Conservation (phyloP, 2,888 invertebrate genomes). For the Lamellibrachia satsuma region DNA sequence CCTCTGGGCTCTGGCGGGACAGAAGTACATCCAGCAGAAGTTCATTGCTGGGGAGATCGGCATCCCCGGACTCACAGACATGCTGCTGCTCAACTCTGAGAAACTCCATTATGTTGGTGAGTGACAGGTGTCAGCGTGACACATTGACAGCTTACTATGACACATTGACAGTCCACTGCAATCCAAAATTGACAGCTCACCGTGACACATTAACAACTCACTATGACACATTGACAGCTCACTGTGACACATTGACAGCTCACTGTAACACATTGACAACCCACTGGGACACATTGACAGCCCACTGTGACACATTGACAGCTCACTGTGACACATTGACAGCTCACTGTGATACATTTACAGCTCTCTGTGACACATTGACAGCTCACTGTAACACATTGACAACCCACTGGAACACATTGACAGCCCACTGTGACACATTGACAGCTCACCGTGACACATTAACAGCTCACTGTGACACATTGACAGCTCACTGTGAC, state of each 20-base stretch:
- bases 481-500: too few species aligned
- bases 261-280: too few species aligned
- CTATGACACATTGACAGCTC: background rate
- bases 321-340: too few species aligned
- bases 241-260: too few species aligned
- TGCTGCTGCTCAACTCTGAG: constrained; percentile 63
- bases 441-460: background rate
- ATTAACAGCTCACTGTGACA: background rate
- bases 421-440: background rate
- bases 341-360: too few species aligned
- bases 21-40: constrained; percentile 62
- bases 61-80: constrained; percentile 62
- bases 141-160: background rate
- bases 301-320: background rate
- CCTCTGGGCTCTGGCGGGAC: constrained; percentile 64
- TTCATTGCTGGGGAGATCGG: constrained; percentile 62
- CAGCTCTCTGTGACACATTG: too few species aligned
- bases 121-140: constrained; percentile 31
- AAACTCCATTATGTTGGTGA: constrained; percentile 65
- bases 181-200: background rate
- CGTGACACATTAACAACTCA: background rate
- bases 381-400: too few species aligned
- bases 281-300: background rate
- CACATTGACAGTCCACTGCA: background rate
- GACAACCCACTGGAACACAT: too few species aligned